Conservation (phyloP, 2,888 invertebrate genomes). For the Plemyria rubiginata region DNA sequence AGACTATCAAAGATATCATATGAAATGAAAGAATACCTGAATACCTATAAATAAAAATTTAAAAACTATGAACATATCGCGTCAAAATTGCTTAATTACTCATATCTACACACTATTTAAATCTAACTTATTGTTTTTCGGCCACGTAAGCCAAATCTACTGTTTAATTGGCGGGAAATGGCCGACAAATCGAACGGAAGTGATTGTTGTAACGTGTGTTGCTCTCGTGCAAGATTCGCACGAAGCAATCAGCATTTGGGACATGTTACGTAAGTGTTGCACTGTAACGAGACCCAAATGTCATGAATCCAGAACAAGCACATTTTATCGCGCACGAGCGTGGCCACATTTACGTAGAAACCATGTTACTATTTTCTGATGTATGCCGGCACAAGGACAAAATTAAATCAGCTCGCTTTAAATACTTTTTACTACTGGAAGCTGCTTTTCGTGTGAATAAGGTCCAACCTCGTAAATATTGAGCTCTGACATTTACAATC, state of each 20-base stretch:
- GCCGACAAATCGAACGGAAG: constrained; percentile 64
- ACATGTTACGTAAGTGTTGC: constrained; percentile 52
- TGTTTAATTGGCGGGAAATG: constrained; percentile 54
- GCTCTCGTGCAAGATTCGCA: constrained; percentile 54
- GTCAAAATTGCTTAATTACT: too few relatives aligned
- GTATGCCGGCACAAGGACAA: not conserved
- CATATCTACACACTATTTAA: not conserved
- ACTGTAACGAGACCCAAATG: constrained; percentile 50
- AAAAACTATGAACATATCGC: too few relatives aligned
- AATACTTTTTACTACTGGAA: not conserved
- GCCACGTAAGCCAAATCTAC: constrained; percentile 53
- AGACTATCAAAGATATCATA: too few relatives aligned
- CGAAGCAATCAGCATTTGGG: constrained; percentile 49
- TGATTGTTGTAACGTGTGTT: constrained; percentile 54
- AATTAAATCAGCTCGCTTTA: too few relatives aligned
- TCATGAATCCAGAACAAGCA: constrained; percentile 54
- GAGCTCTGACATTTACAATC: constrained; percentile 42
- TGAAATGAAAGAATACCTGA: too few relatives aligned
- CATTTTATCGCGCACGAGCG: constrained; percentile 41
- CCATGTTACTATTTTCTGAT: not conserved
- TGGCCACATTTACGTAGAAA: constrained; percentile 8
- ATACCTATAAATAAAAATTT: too few relatives aligned
- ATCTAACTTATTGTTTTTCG: constrained; percentile 9
- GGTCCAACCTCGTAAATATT: constrained; percentile 35
- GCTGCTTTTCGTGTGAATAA: constrained; percentile 10